Evolutionary conservation across 1,140 invertebrate species (phyloP).

Genomic region (Tetramorium simillimum): DNA sequence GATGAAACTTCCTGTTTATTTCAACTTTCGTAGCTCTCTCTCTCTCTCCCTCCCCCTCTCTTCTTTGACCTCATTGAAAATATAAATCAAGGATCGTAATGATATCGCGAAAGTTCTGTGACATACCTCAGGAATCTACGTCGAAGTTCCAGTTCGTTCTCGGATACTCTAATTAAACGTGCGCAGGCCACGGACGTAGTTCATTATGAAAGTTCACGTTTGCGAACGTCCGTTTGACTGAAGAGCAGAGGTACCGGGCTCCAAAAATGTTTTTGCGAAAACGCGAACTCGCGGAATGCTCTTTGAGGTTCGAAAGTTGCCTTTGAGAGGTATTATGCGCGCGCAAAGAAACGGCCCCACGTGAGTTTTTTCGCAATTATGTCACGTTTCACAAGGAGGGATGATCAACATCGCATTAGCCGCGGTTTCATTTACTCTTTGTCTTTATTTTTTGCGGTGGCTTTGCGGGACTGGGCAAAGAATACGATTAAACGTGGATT

Average conservation of each 20-base stretch:
- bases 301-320: neutral
- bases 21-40: neutral
- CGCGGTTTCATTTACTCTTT: neutral
- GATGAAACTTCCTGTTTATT: slow-evolving; percentile 24
- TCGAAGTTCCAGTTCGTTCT: slow-evolving; percentile 18
- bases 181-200: neutral
- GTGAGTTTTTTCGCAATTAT: neutral
- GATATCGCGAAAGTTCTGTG: neutral
- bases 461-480: neutral
- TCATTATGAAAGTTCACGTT: slow-evolving; percentile 22
- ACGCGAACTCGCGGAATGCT: neutral
- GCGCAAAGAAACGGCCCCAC: neutral
- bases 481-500: neutral
- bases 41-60: neutral
- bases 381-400: neutral
- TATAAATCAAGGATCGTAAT: slow-evolving; percentile 27
- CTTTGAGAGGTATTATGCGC: neutral
- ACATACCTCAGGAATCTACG: neutral
- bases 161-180: slow-evolving; percentile 24
- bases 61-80: slow-evolving; percentile 5
- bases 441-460: neutral
- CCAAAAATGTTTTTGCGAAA: neutral
- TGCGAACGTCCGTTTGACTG: neutral
- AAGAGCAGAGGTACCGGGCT: neutral
- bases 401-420: neutral